Evolutionary conservation across 2,888 invertebrate genomes (phyloP).

Genomic region (Mythimna vitellina): DNA sequence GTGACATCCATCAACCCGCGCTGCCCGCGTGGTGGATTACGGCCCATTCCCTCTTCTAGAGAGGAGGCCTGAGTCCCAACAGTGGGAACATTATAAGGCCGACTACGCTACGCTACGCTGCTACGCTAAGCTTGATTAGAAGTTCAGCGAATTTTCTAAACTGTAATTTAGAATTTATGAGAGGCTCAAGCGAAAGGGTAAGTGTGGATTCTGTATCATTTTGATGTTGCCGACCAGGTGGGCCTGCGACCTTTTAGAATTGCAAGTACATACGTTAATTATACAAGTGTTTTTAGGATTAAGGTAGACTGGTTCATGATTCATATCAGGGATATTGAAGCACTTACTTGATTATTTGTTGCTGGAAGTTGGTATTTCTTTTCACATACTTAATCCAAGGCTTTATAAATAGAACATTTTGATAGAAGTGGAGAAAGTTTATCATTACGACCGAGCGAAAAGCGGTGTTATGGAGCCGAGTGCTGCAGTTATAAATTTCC

Average conservation of each 20-base stretch:
- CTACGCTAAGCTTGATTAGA: too few species aligned
- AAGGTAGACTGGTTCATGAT: constrained; percentile 47
- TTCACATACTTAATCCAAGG: not conserved
- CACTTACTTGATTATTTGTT: constrained; percentile 24
- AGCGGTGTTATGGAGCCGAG: too few species aligned
- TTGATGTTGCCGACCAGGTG: constrained; percentile 58
- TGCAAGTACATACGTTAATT: constrained; percentile 45
- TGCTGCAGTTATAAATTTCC: too few species aligned
- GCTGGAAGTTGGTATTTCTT: not conserved
- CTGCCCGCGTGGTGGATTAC: too few species aligned
- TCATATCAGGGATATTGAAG: constrained; percentile 37
- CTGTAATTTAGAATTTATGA: constrained; percentile 39
- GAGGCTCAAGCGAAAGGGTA: constrained; percentile 55
- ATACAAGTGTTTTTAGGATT: constrained; percentile 51
- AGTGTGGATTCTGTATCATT: constrained; percentile 57
- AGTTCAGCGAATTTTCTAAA: constrained; percentile 34
- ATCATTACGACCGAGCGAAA: too few species aligned
- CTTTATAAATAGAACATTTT: too few species aligned
- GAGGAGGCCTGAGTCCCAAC: too few species aligned
- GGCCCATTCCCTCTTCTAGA: too few species aligned
- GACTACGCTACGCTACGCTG: too few species aligned
- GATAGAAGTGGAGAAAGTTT: too few species aligned
- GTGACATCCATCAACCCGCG: too few species aligned
- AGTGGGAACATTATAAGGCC: too few species aligned
- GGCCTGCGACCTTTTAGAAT: constrained; percentile 55